Base-by-base conservation (phyloP, 2,113 vertebrate genomes). In the Isichthys henryi region DNA sequence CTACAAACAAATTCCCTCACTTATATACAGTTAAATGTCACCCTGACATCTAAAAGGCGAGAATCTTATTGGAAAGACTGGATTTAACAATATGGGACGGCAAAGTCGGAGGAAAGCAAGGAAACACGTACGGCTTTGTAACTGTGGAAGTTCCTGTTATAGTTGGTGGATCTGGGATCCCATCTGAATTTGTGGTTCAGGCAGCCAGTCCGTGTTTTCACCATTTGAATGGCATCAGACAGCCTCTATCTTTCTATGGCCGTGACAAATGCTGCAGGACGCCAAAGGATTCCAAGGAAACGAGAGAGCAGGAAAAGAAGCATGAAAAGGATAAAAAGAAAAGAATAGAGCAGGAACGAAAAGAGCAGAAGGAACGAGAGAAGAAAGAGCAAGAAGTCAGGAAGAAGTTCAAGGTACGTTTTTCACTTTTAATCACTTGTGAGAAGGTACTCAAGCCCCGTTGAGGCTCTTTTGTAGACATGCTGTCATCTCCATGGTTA, bases 321-420 rank as follows among this genome's bases (percentile, higher is more conserved):
- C 88, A 46, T 7, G 96, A 97, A 84, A 97, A 97, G 48, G 94
- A 95, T 77, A 96, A 96, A 92, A 96, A 91, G 92, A 96, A 91
- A 93, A 93, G 92, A 91, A 53, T 93, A 66, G 96, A 96, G 7
- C 94, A 95, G 89, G 95, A 97, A 74, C 97, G 95, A 92, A 99
- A 97, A 90, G 97, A 96, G 89, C 97, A 98, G 91, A 98, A 95
- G 90, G 97, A 98, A 85, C 96, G 96, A 88, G 97, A 99, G 91
- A 99, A 97, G 93, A 98, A 97, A 93, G 97, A 99, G 62, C 95
- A 96, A 52, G 98, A 99, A 27, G 93, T 96, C 87, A 96, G 92
- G 87, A 99, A 98, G 92, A 97, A 96, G 92, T 99, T 98, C 94
- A 99, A 98, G 95, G 98, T 84, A 48, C 45, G 13, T 13, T 1